Conservation (phyloP, 1,140 invertebrate genomes). For the Dermatophagoides farinae region DNA sequence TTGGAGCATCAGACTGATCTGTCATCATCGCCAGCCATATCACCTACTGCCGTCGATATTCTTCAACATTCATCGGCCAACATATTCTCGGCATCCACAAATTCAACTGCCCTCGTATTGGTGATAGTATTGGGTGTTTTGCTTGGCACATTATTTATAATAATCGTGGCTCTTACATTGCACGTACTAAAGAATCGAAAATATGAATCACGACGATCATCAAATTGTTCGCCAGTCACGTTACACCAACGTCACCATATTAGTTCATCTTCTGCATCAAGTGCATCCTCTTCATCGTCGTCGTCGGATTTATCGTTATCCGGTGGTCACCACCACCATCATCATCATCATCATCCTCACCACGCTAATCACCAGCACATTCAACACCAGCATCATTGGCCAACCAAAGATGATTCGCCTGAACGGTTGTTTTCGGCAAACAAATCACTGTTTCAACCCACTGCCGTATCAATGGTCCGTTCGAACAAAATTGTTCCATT, state of each 20-base stretch:
- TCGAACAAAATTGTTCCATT: not conserved
- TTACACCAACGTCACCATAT: not conserved
- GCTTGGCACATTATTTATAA: conserved; percentile 43
- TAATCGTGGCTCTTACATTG: conserved; percentile 46
- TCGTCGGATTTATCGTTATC: not conserved
- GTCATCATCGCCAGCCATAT: conserved; percentile 26
- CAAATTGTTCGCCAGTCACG: not conserved
- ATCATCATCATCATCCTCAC: not conserved
- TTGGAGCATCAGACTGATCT: conserved; percentile 18
- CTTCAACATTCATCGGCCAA: conserved; percentile 27
- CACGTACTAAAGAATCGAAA: conserved; percentile 55
- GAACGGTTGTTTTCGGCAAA: not conserved
- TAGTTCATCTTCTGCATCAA: not conserved
- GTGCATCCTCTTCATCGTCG: not conserved
- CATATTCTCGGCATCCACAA: conserved; percentile 5
- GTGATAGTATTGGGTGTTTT: conserved; percentile 46
- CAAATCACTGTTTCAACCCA: not conserved
- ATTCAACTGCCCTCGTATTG: conserved; percentile 30
- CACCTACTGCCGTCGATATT: conserved; percentile 17
- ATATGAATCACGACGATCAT: conserved; percentile 17
- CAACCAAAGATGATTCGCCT: not conserved
- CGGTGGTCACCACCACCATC: too few relatives aligned
- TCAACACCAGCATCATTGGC: not conserved
- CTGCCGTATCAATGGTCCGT: not conserved
- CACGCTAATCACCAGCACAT: not conserved